Evolutionary conservation across 2,797 vertebrate species (phyloP).

Genomic region (Lepus townsendii): DNA sequence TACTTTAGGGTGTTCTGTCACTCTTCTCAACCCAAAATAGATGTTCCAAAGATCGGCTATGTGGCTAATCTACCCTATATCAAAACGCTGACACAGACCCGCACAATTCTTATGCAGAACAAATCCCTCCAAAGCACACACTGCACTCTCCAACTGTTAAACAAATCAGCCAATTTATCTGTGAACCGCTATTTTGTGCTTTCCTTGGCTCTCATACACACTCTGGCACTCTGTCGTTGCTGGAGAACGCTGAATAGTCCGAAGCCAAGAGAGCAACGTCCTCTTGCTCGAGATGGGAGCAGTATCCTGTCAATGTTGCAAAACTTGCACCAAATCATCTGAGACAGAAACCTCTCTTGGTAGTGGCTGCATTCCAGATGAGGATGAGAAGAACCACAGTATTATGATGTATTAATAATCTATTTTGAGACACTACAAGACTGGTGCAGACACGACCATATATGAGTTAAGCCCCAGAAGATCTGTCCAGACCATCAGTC

Average conservation of each 20-base stretch:
- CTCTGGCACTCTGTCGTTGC: constrained; percentile 86
- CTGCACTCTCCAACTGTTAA: constrained; percentile 86
- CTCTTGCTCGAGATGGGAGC: constrained; percentile 82
- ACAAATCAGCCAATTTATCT: constrained; percentile 76
- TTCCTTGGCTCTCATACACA: constrained; percentile 83
- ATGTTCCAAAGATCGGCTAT: constrained; percentile 79
- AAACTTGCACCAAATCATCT: constrained; percentile 90
- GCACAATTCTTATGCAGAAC: constrained; percentile 77
- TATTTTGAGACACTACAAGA: constrained; percentile 89
- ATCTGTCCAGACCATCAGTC: constrained; percentile 86
- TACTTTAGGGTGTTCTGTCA: constrained; percentile 78
- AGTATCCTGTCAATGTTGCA: constrained; percentile 89
- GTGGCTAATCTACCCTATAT: constrained; percentile 76
- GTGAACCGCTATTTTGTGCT: constrained; percentile 87
- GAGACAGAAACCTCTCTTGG: constrained; percentile 87
- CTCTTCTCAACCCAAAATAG: constrained; percentile 76
- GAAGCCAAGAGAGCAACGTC: constrained; percentile 79
- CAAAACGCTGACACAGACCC: constrained; percentile 81
- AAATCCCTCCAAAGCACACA: constrained; percentile 81
- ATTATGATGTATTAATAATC: constrained; percentile 88
- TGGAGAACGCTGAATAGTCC: constrained; percentile 83
- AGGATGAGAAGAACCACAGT: constrained; percentile 89
- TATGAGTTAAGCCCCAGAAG: constrained; percentile 89
- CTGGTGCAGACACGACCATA: constrained; percentile 88
- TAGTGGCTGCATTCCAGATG: constrained; percentile 89